Base-by-base conservation (phyloP, 2,113 vertebrate genomes). In the Phoxinus phoxinus region DNA sequence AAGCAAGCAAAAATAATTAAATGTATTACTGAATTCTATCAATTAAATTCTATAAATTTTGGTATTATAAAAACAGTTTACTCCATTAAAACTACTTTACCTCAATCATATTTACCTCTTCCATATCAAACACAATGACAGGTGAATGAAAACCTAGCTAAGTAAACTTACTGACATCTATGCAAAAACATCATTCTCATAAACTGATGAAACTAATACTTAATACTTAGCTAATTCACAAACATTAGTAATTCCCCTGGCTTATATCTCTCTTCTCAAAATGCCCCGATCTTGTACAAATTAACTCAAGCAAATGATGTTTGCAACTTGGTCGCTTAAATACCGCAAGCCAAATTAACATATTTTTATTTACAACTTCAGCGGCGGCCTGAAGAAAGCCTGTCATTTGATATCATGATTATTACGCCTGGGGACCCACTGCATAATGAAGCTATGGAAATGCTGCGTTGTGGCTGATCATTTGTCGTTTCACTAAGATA, bases 301-400 rank as follows among this genome's bases (percentile, higher is more conserved):
- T 73, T 53, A 83, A 30, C 44, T 75, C 67, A 81, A 75, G 61
- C 56, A 75, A 86, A 86, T 86, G 46, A 85, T 81, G 71, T 85
- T 87, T 85, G 67, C 58, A 84, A 72, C 41, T 88, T 63, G 69
- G 17, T 73, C 46, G n/a, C 74, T 80, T 76, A 84, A 72, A 83
- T 72, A 81, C 61, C 5, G 48, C 63, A 65, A 84, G 81, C 53
- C 7, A 46, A 58, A 88, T 86, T 85, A 77, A 69, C 87, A 83
- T 86, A 71, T 83, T 84, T 88, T 74, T 82, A 83, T 88, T 88
- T 89, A 86, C 89, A 88, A 75, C 72, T 37, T 21, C 83, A 82
- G 67, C 11, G 6, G 69, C 56, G 23, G 80, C 74, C 76, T 15
- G 48, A 13, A 53, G 53, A 73, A 63, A 46, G 35, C 75, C 56